Evolutionary conservation across 2,888 invertebrate species (phyloP).

Genomic region (Caenorhabditis macrosperma): DNA sequence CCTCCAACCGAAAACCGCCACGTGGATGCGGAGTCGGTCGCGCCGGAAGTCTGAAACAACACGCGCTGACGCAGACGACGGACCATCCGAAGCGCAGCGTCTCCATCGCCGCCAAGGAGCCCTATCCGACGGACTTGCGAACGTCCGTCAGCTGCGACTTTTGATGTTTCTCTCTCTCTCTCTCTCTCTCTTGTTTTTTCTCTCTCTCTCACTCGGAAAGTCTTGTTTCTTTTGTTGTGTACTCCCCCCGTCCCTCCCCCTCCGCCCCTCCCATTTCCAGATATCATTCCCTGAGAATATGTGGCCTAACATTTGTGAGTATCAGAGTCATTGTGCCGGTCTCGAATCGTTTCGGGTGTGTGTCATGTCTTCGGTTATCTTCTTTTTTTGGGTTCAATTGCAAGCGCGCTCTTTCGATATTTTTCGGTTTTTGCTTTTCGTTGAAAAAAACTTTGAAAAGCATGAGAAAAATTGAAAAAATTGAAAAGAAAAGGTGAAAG

Average conservation of each 20-base stretch:
- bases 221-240: neutral
- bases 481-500: no score
- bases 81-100: constrained; percentile 67
- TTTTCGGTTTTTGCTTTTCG: neutral
- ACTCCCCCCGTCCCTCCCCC: neutral
- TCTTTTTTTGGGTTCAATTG: neutral
- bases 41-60: constrained; percentile 63
- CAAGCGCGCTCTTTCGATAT: neutral
- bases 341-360: constrained; percentile 9
- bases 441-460: no score
- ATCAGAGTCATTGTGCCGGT: neutral
- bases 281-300: neutral
- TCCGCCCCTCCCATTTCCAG: constrained; percentile 1
- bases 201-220: neutral
- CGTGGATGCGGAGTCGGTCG: constrained; percentile 55
- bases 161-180: constrained; percentile 43
- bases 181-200: constrained; percentile 4
- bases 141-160: constrained; percentile 71
- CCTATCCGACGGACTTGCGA: constrained; percentile 64
- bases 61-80: constrained; percentile 68
- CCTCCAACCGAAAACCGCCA: constrained; percentile 21
- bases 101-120: constrained; percentile 45
- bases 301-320: constrained; percentile 26
- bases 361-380: constrained; percentile 14
- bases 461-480: no score